Base-by-base conservation (phyloP, 64 coral and sea anemone species). In the Montipora sp. region DNA sequence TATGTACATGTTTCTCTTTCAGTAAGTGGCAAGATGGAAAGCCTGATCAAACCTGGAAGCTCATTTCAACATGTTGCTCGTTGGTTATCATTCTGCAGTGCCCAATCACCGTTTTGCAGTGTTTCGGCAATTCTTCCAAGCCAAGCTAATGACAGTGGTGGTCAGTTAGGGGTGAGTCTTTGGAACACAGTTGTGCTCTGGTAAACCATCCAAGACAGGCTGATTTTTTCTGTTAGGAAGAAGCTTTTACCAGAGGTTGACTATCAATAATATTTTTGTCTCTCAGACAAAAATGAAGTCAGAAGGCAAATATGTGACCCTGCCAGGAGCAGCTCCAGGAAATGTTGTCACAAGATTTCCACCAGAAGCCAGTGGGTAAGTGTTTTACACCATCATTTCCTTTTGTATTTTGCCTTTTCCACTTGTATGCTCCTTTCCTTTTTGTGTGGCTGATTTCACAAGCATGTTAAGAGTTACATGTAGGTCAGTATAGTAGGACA, bases 341-440 rank as follows among this genome's bases (percentile, higher is more conserved):
- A 90, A 99, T 50, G 98, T 99, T 69, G 94, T 99, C 1, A 99
- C 98, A 61, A 66, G 98, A 67, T 99, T 99, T 90, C 98, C 98
- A 27, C 98, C 98, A 15, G 98, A 99, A 83, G 98, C 98, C 15
- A 99, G 98, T 87, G 98, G 98, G 98, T 99, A 63, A 87, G 88
- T 90, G 18, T 68, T 47, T 12, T 23, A 3, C 0, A 16, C 11
- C 60, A 12, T 63, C 60, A 0, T 15, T 63, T 15, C 60, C 14
- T 12, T 63, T 63, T 15, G 1, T 63, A 14, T 0, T 5, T 5
- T 10, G 10, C 14, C 60, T 63, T 0, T 15, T 63, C 11, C 60
- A 63, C 60, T 63, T 63, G 0, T 15, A 0, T 0, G 36, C 1
- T 0, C 0, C 60, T 15, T 12, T 63, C 60, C 9, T 63, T 3